Base-by-base conservation (phyloP, 2,113 vertebrate genomes). In the Clarias batrachus region DNA sequence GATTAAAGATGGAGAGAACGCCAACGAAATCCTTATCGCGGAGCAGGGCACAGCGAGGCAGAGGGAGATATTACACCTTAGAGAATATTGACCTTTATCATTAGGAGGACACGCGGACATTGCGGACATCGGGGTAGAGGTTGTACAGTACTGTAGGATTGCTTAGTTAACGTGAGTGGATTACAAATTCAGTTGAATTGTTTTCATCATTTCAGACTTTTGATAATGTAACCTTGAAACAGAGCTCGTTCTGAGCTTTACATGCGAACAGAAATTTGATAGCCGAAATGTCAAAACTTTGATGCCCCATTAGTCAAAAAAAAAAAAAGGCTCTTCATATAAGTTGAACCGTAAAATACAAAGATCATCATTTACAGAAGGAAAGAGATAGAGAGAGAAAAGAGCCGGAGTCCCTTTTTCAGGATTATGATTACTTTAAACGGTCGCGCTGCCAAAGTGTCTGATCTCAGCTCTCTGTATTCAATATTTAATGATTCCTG, bases 381-480 rank as follows among this genome's bases (percentile, higher is more conserved):
- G 30, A 70, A 54, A 60, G 30, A 16, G 85, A 48, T 37, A 57
- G 65, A 41, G 74, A 33, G 52, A 37, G 14, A 68, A n/a, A 52
- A 82, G 9, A 82, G 25, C 41, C 14, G 7, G 52, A 57, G 74
- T 14, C 13, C 52, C 33, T 56, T 78, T 56, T n/a, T 78, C 14
- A 57, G 74, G 25, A 57, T 27, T 13, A n/a, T 56, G 52, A 56
- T 56, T 56, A 17, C 14, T 13, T 78, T 78, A 78, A 78, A 78
- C 25, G 52, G 7, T 57, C 52, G 3, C 27, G 74, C n/a, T 78
- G 52, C 41, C 63, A 52, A 78, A 54, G n/a, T 78, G n/a, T 78
- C 73, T 78, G 73, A 77, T 78, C 83, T 85, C 65, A 52, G 16
- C 83, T 54, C 59, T 78, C 74, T 56, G 3, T 77, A 19, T 66